Percentiles rank a stretch among this genome's conserved stretches.
Conservation (phyloP, 1,140 invertebrate genomes). For the Caenorhabditis latens region DNA sequence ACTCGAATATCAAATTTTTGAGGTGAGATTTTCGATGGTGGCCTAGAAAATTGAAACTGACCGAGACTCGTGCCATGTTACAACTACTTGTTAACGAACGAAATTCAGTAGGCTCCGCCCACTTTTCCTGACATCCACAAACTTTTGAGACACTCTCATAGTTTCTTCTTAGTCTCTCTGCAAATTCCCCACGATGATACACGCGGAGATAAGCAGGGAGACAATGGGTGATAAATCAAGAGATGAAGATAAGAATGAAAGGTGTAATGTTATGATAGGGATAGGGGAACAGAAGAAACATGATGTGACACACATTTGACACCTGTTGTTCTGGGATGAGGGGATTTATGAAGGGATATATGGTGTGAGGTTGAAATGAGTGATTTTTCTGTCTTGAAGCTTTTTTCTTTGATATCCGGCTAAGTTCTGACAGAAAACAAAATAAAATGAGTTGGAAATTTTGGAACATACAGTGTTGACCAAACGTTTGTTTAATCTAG, state of each 20-base stretch:
- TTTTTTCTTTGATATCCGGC: too few relatives aligned
- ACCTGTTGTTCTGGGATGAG: slow-evolving; percentile 1
- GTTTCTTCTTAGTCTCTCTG: neutral
- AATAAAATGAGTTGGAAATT: too few relatives aligned
- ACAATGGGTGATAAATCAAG: slow-evolving; percentile 10
- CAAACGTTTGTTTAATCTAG: too few relatives aligned
- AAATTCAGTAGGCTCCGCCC: too few relatives aligned
- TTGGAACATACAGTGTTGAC: too few relatives aligned
- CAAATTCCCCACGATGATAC: neutral
- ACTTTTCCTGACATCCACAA: too few relatives aligned
- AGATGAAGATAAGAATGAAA: neutral
- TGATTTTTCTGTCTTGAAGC: too few relatives aligned
- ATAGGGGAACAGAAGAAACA: neutral
- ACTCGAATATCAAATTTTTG: slow-evolving; percentile 58
- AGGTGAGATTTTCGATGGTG: slow-evolving; percentile 21
- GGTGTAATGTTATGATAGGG: slow-evolving; percentile 46
- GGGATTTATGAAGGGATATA: neutral
- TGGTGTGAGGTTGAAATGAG: too few relatives aligned
- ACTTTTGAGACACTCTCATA: neutral
- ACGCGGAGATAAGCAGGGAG: neutral
- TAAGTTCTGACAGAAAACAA: too few relatives aligned
- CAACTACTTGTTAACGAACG: neutral
- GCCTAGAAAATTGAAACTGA: neutral
- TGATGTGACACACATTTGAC: neutral
- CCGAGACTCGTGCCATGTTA: neutral